These are phyloP conservation scores for Geopemphigus sp. DNA, from an alignment of 1,140 invertebrate species.

Conservation along the genomic window DNA sequence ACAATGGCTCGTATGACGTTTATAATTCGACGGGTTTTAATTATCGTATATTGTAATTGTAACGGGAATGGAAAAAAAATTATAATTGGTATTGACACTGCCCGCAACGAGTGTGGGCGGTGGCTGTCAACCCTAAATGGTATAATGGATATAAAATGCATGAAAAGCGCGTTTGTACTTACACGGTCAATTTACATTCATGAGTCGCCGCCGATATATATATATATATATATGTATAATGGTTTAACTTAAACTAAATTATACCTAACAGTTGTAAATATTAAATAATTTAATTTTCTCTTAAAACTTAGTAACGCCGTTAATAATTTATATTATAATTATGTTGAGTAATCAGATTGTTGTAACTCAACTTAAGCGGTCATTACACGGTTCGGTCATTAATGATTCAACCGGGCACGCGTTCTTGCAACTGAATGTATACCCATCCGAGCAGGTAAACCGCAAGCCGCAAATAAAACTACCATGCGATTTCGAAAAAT, in stretches of 20 bases:
- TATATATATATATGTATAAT: neutral
- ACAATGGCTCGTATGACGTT: no score
- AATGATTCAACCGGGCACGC: neutral
- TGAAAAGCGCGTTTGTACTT: neutral
- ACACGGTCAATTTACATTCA: conserved; percentile 26
- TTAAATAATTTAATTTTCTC: conserved; percentile 28
- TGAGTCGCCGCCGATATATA: neutral
- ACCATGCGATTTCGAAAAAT: neutral
- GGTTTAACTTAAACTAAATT: conserved; percentile 24
- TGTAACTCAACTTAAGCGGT: conserved; percentile 18
- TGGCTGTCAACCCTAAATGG: neutral
- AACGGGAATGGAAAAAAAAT: no score
- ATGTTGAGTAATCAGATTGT: conserved; percentile 19
- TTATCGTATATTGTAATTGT: no score
- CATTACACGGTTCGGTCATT: conserved; percentile 1
- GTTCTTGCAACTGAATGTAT: no score
- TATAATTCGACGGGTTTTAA: no score
- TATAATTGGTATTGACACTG: no score
- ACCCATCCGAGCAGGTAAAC: conserved; percentile 10
- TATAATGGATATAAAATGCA: conserved; percentile 21
- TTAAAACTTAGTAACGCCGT: neutral
- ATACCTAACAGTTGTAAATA: conserved; percentile 7
- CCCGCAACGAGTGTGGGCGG: no score
- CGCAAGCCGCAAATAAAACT: no score
- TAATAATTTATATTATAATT: conserved; percentile 29